Base-by-base conservation (phyloP, 2,888 invertebrate genomes). In the Tupiocoris notatus region DNA sequence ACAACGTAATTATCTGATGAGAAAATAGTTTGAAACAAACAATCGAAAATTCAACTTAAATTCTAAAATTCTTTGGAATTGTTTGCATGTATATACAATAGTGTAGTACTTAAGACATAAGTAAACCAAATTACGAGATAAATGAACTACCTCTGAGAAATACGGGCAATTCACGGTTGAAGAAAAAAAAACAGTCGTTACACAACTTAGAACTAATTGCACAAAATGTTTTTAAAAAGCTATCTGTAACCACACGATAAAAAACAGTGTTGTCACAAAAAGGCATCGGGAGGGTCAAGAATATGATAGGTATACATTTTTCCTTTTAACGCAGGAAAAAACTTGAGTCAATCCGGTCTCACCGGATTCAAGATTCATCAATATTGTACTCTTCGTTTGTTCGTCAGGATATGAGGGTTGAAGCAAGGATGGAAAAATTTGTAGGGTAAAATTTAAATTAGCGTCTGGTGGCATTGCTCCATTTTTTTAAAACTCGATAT, bases 181-280 rank as follows among this genome's bases (percentile, higher is more conserved):
- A 62, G 21, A 70, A 62, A 16, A 61, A 17, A 57, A 73, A 70
- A 73, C 73, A 73, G 73, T 73, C 73, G 56, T 39, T 62, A 62
- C 73, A 73, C 62, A 73, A 73, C 61, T 73, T 73, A 73, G n/a
- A 59, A 56, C 73, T 73, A 73, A 73, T 73, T 73, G 73, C 73
- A 73, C 73, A 62, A 39, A 25, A 25, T 62, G 61, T 54, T 62
- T 12, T 2, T 21, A 70, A 61, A 70, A 59, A 39, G 25, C 23
- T 3, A 39, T 7, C 12, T 39, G 39, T 39, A 39, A 12, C 12
- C 39, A 39, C 39, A 39, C 39, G 39, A 39, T 7, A 39, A 39
- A 39, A 7, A 7, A n/a, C n/a, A n/a, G n/a, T n/a, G n/a, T n/a
- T n/a, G n/a, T n/a, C n/a, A n/a, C n/a, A n/a, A n/a, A n/a, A n/a